Evolutionary conservation across 2,113 vertebrate genomes (phyloP), one percentile per base, ranked within the genome.

Genomic region (Tangachromis dhanisi): DNA sequence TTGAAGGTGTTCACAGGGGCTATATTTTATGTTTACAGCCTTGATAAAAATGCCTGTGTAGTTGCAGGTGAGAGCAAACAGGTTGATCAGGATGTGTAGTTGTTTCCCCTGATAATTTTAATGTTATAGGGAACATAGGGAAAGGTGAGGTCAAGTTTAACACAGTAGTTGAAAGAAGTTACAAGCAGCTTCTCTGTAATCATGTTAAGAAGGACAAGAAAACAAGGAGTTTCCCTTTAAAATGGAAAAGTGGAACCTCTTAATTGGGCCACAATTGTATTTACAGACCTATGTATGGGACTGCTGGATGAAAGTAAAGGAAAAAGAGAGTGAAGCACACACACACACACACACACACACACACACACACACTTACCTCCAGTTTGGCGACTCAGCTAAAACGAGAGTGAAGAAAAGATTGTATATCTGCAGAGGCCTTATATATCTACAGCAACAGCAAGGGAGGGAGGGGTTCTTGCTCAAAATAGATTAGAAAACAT

Each of bases 401-500:
- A 91, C 84, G 89, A 86, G 83, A 96, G 82, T 86, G 96, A 97
- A 97, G 97, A 98, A 99, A 98, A 96, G 96, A 96, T 95, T 97
- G 94, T 95, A 90, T 93, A 96, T 94, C 92, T 94, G 95, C 92
- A 91, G 85, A 90, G 83, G 7, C 92, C 95, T 98, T 97, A 96
- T 98, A 99, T 98, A 98, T 96, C 89, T 59, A 85, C 91, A 95
- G 95, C 93, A 93, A 84, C 94, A 95, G 85, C 3, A 80, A 7
- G 66, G 10, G 95, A 96, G 97, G 96, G 9, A 94, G 97, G 96
- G 97, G 97, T 97, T 85, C 95, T 95, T 80, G 73, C 96, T 96
- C 92, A 89, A 96, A 93, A 85, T 92, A 96, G 95, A 92, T 96
- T 91, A 96, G 91, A 92, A 93, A 90, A 92, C 93, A 95, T 95